These are phyloP conservation scores for Siderastrea radians DNA, from an alignment of 92 coral and sea anemone species.

Conservation along the genomic window DNA sequence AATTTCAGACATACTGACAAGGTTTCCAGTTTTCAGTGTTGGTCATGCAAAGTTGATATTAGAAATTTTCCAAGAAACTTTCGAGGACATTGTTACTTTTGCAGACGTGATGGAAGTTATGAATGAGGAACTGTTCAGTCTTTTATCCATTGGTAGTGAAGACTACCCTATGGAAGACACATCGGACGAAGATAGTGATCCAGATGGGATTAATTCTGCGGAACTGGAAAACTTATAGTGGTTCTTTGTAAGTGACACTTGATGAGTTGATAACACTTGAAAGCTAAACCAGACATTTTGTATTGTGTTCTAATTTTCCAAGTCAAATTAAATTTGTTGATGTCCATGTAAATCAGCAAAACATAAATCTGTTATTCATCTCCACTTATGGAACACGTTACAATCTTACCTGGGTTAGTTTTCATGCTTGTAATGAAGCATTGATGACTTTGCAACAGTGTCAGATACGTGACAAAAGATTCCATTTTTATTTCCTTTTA, in stretches of 20 bases:
- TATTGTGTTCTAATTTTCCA: too few species aligned
- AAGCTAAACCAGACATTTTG: too few species aligned
- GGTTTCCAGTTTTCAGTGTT: constrained; percentile 15
- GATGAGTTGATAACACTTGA: too few species aligned
- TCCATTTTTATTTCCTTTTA: too few species aligned
- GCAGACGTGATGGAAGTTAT: constrained; percentile 35
- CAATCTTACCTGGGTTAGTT: too few species aligned
- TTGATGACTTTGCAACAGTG: too few species aligned
- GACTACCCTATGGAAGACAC: not conserved
- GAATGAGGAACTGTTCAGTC: constrained; percentile 13
- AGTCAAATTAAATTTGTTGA: too few species aligned
- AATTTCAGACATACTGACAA: constrained; percentile 22
- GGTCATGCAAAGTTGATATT: constrained; percentile 33
- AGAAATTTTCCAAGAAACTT: constrained; percentile 40
- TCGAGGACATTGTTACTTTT: constrained; percentile 44
- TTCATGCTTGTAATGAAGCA: too few species aligned
- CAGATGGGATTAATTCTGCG: constrained; percentile 8
- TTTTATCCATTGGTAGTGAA: not conserved
- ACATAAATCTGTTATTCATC: too few species aligned
- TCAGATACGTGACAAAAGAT: too few species aligned
- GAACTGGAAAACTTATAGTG: constrained; percentile 9
- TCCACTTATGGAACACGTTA: too few species aligned
- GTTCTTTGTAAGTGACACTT: not conserved
- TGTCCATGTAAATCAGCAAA: too few species aligned
- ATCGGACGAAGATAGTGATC: constrained; percentile 5